Percentiles rank a stretch among this genome's conserved stretches.
These are phyloP conservation scores for Laothoe populi DNA, from an alignment of 2,888 invertebrate genomes.

Conservation along the genomic window DNA sequence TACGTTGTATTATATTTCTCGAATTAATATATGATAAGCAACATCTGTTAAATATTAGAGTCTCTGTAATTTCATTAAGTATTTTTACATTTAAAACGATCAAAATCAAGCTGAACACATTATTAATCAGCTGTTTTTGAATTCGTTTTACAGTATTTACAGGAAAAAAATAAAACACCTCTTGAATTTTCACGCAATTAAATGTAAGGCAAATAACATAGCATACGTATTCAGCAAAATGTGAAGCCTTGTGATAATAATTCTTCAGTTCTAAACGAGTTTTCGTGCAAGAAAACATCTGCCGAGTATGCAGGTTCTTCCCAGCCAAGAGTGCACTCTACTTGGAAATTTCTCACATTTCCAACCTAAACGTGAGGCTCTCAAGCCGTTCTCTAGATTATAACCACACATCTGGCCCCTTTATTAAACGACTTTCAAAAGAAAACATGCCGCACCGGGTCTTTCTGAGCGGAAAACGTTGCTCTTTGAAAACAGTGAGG, in stretches of 20 bases:
- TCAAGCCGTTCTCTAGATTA: slow-evolving; percentile 50
- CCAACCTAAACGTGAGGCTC: slow-evolving; percentile 50
- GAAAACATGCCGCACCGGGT: slow-evolving; percentile 40
- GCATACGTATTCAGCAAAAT: slow-evolving; percentile 32
- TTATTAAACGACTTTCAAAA: slow-evolving; percentile 48
- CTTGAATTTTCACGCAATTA: not conserved
- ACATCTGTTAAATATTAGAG: too few relatives aligned
- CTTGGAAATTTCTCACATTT: slow-evolving; percentile 56
- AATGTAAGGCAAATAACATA: slow-evolving; percentile 3
- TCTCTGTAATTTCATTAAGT: too few relatives aligned
- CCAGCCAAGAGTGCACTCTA: slow-evolving; percentile 51
- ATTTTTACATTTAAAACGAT: too few relatives aligned
- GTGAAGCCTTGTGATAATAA: slow-evolving; percentile 45
- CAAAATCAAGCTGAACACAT: too few relatives aligned
- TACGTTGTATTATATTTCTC: too few relatives aligned
- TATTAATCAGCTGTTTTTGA: too few relatives aligned
- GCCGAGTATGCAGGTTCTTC: slow-evolving; percentile 46
- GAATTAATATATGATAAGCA: too few relatives aligned
- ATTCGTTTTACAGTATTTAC: too few relatives aligned
- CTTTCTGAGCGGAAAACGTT: slow-evolving; percentile 38
- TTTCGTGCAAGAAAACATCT: slow-evolving; percentile 51
- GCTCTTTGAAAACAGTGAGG: slow-evolving; percentile 26
- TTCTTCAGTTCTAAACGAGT: slow-evolving; percentile 48
- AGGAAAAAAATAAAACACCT: too few relatives aligned
- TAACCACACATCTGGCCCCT: slow-evolving; percentile 50